Percentiles rank a stretch among this genome's conserved stretches.
These are phyloP conservation scores for Martes martes DNA, from an alignment of 2,113 vertebrate genomes.

Conservation along the genomic window DNA sequence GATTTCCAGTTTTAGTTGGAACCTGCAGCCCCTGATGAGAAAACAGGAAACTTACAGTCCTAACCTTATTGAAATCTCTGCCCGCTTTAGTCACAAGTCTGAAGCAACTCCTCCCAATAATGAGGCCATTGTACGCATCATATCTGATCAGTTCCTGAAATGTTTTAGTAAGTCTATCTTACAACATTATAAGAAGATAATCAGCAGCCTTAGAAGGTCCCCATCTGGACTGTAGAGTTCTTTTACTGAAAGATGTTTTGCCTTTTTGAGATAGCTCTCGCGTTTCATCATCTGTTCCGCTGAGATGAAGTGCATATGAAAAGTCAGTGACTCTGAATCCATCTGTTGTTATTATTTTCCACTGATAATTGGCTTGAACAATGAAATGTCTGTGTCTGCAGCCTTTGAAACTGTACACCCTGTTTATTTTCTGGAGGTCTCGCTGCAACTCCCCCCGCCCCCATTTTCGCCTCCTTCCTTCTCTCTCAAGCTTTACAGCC, in stretches of 20 bases:
- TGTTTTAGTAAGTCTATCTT: slow-evolving; percentile 88
- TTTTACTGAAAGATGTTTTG: slow-evolving; percentile 87
- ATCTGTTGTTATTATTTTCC: slow-evolving; percentile 99
- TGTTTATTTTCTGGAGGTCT: slow-evolving; percentile 93
- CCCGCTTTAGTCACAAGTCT: slow-evolving; percentile 67
- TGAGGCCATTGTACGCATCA: slow-evolving; percentile 82
- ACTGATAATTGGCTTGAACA: slow-evolving; percentile 99
- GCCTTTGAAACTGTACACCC: slow-evolving; percentile 98
- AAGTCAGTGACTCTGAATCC: slow-evolving; percentile 97
- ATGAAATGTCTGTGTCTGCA: slow-evolving; percentile 98
- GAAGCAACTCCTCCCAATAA: slow-evolving; percentile 80
- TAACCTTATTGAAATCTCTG: slow-evolving; percentile 74
- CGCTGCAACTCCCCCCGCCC: slow-evolving; percentile 53
- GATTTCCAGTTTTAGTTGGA: slow-evolving; percentile 60
- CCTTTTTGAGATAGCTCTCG: slow-evolving; percentile 91
- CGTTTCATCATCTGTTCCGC: slow-evolving; percentile 98
- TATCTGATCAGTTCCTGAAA: slow-evolving; percentile 85
- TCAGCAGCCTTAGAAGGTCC: slow-evolving; percentile 91
- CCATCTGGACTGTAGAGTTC: slow-evolving; percentile 94
- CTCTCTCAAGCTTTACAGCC: slow-evolving; percentile 77
- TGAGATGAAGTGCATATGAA: slow-evolving; percentile 91
- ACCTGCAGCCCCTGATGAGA: slow-evolving; percentile 33
- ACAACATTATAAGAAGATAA: slow-evolving; percentile 87
- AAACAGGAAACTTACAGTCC: slow-evolving; percentile 68
- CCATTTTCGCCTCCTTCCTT: slow-evolving; percentile 56